phyloP scores from a whole-genome alignment of 2,797 vertebrate species.

The Loris lydekkerianus region DNA sequence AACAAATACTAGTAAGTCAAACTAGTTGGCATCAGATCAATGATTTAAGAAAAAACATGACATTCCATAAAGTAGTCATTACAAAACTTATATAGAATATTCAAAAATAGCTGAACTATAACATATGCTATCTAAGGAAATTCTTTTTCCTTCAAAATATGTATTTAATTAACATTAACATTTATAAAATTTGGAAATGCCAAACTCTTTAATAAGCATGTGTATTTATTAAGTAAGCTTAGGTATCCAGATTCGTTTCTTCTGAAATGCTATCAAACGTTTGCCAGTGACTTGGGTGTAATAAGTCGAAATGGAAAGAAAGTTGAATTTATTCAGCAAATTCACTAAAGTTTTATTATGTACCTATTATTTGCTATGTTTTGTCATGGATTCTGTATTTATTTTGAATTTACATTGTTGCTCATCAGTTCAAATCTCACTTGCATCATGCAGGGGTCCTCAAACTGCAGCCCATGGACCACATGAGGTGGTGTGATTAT shows the following conservation, averaged over 20 bases:
- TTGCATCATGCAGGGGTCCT: not conserved
- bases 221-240: constrained; percentile 4
- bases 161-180: constrained; percentile 73
- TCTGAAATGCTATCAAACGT: not conserved
- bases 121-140: constrained; percentile 69
- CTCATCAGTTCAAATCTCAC: not conserved
- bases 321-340: constrained; percentile 27
- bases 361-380: not conserved
- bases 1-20: constrained; percentile 58
- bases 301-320: not conserved
- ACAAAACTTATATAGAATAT: constrained; percentile 53
- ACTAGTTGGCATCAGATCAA: constrained; percentile 63
- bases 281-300: not conserved
- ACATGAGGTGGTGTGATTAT: too few species aligned
- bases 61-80: constrained; percentile 64
- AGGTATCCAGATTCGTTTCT: constrained; percentile 29
- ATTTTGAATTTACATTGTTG: not conserved
- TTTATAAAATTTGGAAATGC: constrained; percentile 69
- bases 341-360: not conserved
- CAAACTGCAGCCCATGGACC: too few species aligned
- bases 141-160: constrained; percentile 60
- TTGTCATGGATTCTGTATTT: not conserved
- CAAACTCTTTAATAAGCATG: not conserved
- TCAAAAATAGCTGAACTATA: constrained; percentile 74
- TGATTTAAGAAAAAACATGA: constrained; percentile 61